phyloP scores from a whole-genome alignment of 2,797 vertebrate species.

The Anomalospiza imberbis region DNA sequence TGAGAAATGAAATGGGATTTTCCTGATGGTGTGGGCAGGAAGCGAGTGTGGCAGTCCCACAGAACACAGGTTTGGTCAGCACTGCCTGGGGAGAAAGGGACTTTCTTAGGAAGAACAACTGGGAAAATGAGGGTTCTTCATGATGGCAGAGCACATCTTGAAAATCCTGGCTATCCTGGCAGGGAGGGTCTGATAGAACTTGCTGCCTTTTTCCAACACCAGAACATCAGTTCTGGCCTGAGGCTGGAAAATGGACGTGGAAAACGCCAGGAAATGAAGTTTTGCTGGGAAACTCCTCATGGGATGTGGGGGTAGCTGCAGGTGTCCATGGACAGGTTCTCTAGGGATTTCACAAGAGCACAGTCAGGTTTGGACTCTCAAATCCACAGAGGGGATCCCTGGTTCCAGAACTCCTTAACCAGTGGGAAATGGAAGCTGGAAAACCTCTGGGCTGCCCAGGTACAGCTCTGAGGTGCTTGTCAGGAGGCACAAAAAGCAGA shows the following conservation, averaged over 20 bases:
- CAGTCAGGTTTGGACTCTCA: background rate
- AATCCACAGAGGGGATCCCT: background rate
- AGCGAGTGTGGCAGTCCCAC: background rate
- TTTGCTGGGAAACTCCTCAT: background rate
- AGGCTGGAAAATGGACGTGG: rapidly evolving
- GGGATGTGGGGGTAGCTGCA: background rate
- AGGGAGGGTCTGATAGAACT: background rate
- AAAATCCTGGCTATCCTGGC: background rate
- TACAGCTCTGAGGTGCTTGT: background rate
- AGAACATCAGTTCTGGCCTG: rapidly evolving
- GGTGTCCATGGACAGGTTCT: rapidly evolving
- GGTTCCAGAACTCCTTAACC: background rate
- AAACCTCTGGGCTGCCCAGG: background rate
- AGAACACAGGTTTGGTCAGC: background rate
- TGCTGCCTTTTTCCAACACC: rapidly evolving
- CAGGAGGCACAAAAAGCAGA: background rate
- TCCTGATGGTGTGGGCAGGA: background rate
- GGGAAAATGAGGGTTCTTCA: background rate
- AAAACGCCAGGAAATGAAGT: background rate
- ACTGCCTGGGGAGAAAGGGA: background rate
- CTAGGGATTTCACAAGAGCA: background rate
- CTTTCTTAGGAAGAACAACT: background rate
- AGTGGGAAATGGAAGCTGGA: background rate
- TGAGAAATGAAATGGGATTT: background rate
- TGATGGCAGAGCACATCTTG: background rate